These are phyloP conservation scores for Orbicella faveolata DNA, from an alignment of 64 coral and sea anemone genomes.

Conservation along the genomic window DNA sequence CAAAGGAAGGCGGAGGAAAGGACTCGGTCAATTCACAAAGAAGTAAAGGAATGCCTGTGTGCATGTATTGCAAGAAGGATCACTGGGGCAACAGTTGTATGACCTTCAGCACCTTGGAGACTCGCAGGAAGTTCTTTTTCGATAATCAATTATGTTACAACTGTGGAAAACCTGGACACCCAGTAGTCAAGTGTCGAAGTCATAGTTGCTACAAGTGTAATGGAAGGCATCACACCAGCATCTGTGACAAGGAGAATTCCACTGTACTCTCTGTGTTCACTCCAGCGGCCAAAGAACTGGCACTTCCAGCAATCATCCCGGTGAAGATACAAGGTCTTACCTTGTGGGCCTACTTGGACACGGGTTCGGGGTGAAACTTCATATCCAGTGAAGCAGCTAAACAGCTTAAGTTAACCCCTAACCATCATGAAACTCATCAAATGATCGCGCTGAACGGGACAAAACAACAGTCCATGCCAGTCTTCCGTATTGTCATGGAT, in stretches of 20 bases:
- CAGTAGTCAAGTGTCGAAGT: constrained; percentile 22
- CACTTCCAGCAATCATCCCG: constrained; percentile 40
- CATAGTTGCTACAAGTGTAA: constrained; percentile 46
- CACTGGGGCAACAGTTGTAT: constrained; percentile 59
- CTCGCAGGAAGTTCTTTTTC: constrained; percentile 23
- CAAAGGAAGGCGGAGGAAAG: not conserved
- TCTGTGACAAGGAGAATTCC: not conserved
- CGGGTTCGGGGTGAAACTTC: constrained; percentile 64
- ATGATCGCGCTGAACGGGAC: constrained; percentile 53
- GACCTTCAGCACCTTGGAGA: constrained; percentile 19
- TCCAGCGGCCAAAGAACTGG: constrained; percentile 25
- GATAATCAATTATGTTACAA: constrained; percentile 63
- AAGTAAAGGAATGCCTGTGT: not conserved
- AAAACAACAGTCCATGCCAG: constrained; percentile 44
- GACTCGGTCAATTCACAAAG: not conserved
- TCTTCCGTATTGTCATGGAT: constrained; percentile 51
- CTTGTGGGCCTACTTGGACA: constrained; percentile 74
- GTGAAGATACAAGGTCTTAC: constrained; percentile 43
- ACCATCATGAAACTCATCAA: not conserved
- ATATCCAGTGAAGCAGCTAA: constrained; percentile 25
- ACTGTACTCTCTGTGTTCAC: not conserved
- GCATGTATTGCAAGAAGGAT: constrained; percentile 47
- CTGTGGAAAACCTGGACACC: constrained; percentile 38
- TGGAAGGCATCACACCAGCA: constrained; percentile 53
- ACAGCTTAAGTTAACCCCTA: constrained; percentile 2